Evolutionary conservation across 2,797 vertebrate species (phyloP).

Genomic region (Emydoidea blandingii): DNA sequence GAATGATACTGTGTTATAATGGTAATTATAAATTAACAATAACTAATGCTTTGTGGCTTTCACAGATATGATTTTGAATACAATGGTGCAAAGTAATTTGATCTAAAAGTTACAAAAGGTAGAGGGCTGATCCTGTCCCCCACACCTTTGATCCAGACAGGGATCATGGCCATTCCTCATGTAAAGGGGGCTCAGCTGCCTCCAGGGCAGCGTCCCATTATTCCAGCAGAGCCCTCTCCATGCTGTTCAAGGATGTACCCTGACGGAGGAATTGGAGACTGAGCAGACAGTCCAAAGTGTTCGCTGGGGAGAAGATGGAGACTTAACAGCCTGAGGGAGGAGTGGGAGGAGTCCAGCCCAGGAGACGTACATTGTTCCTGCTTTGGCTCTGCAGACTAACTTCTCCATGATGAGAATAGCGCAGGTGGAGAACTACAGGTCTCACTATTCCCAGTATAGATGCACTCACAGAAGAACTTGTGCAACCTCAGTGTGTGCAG

Average conservation of each 20-base stretch:
- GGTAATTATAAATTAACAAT: constrained; percentile 43
- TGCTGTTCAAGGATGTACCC: background rate
- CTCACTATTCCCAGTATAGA: background rate
- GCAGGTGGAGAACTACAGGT: background rate
- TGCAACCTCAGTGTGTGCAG: background rate
- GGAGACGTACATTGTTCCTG: background rate
- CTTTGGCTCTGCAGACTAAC: background rate
- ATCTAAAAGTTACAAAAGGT: background rate
- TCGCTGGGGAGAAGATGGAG: background rate
- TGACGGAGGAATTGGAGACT: background rate
- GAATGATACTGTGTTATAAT: constrained; percentile 17
- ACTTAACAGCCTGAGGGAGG: background rate
- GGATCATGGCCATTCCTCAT: background rate
- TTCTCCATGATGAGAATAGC: background rate
- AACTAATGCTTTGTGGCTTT: background rate
- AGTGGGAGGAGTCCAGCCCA: background rate
- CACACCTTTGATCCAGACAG: background rate
- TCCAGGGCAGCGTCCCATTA: constrained; percentile 19
- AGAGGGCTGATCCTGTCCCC: background rate
- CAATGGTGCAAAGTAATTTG: background rate
- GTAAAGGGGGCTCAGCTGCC: constrained; percentile 1
- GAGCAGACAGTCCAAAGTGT: background rate
- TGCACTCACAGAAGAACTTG: background rate
- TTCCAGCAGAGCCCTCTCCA: background rate
- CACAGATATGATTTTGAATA: constrained; percentile 9